Evolutionary conservation across 2,888 invertebrate species (phyloP), one percentile per base, ranked within the genome.

Genomic region (Drosophila quasianomalipes): DNA sequence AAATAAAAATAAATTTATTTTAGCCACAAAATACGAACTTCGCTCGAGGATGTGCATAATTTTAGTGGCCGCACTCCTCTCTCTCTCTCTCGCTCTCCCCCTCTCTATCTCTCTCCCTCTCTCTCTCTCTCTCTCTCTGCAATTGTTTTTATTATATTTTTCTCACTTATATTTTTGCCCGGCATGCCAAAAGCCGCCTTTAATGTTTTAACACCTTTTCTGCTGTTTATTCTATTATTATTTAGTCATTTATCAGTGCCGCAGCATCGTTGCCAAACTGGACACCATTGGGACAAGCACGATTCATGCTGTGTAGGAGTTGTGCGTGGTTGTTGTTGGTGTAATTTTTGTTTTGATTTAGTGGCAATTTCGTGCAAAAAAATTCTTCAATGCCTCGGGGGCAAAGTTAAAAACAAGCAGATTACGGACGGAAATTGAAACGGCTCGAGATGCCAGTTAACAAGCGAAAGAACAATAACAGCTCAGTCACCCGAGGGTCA

Each of bases 141-240:
- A 12, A 26, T 19, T 22, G 19, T 19, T 47, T 14, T n/a, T 28
- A 22, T 37, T 53, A n/a, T 63, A 53, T 39, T 57, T 41, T 57
- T 33, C 52, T 33, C 65, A 60, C 39, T 67, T 71, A 55, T 61
- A 58, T 69, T 65, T 51, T 33, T n/a, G 49, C 19, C 35, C 26
- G 35, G 52, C 75, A 74, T 64, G 69, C 57, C 54, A 49, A 57
- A 53, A 53, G 70, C 81, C 73, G 83, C 70, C 85, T 76, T 82
- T 73, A 63, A 82, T 64, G 74, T 67, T 68, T 81, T 88, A 60
- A 73, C 88, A 88, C 88, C 88, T 85, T 61, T 74, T 65, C 65
- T 63, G 88, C 71, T 76, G 79, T 73, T 89, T 89, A 83, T 89
- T 88, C 83, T 86, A 85, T 86, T 89, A 89, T 88, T 86, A 89